phyloP scores from a whole-genome alignment of 2,113 vertebrate genomes.

The Picathartes gymnocephalus region DNA sequence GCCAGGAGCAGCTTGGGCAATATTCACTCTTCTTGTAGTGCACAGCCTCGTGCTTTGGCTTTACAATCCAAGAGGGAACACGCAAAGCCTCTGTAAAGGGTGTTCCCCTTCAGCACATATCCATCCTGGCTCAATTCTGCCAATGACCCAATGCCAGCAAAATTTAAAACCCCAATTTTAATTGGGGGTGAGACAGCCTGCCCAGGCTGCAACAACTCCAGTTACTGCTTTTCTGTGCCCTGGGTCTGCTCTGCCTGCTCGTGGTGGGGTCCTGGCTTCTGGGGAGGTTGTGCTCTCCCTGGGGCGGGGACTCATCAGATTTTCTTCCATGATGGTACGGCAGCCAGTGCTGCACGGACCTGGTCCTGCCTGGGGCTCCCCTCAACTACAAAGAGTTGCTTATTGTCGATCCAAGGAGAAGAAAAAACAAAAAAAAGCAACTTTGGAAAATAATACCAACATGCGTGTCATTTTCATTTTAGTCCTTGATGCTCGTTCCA shows the following conservation, averaged over 20 bases:
- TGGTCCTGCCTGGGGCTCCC: neutral
- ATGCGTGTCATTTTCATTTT: neutral
- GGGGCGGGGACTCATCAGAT: neutral
- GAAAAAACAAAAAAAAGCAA: neutral
- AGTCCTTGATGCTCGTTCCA: neutral
- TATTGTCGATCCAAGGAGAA: neutral
- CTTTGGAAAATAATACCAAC: neutral
- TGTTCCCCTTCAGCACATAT: neutral
- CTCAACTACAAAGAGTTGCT: neutral
- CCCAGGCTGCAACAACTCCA: neutral
- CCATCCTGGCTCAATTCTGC: neutral
- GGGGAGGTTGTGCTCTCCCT: neutral
- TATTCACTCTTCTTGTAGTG: neutral
- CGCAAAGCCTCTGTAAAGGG: neutral
- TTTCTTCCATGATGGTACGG: neutral
- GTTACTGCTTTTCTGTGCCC: neutral
- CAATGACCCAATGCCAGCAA: neutral
- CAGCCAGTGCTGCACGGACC: neutral
- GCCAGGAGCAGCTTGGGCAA: neutral
- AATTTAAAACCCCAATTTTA: neutral
- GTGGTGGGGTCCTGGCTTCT: neutral
- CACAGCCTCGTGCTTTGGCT: neutral
- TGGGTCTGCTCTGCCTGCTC: neutral
- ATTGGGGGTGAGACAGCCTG: neutral
- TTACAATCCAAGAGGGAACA: neutral